These are phyloP conservation scores for Heliconius eleuchia DNA, from an alignment of 1,140 invertebrate species.

Conservation along the genomic window DNA sequence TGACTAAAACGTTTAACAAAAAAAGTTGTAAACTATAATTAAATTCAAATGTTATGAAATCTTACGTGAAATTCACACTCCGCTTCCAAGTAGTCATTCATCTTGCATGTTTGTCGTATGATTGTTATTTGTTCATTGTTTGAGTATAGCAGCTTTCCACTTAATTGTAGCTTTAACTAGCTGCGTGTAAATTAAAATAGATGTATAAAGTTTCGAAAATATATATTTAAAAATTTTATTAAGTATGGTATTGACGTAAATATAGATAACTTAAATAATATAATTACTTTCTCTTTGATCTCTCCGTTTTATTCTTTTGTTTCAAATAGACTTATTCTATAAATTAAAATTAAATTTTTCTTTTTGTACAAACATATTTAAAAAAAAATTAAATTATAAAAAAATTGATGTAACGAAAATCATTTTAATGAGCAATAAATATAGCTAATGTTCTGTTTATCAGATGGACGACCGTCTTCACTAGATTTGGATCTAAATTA, in stretches of 20 bases:
- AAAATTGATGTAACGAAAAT: not conserved
- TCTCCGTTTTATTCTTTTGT: not conserved
- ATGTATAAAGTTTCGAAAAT: too few relatives aligned
- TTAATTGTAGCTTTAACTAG: not conserved
- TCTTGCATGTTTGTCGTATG: conserved; percentile 6
- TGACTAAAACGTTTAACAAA: too few relatives aligned
- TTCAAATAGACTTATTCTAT: not conserved
- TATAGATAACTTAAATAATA: too few relatives aligned
- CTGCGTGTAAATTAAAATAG: not conserved
- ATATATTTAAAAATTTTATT: too few relatives aligned
- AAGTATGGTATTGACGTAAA: not conserved
- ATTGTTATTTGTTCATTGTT: conserved; percentile 24
- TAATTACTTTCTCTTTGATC: not conserved
- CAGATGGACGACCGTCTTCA: conserved; percentile 1
- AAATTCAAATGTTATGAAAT: not conserved
- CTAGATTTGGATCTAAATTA: conserved; percentile 29
- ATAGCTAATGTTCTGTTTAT: not conserved
- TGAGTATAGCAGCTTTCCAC: not conserved
- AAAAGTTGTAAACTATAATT: not conserved
- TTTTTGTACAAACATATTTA: not conserved
- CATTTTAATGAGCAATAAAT: not conserved
- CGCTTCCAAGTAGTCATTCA: conserved; percentile 21
- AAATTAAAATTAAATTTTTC: not conserved
- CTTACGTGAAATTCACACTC: not conserved
- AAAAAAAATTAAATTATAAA: not conserved